Base-by-base conservation (phyloP, 2,888 invertebrate species). In the Helobdella robusta region DNA sequence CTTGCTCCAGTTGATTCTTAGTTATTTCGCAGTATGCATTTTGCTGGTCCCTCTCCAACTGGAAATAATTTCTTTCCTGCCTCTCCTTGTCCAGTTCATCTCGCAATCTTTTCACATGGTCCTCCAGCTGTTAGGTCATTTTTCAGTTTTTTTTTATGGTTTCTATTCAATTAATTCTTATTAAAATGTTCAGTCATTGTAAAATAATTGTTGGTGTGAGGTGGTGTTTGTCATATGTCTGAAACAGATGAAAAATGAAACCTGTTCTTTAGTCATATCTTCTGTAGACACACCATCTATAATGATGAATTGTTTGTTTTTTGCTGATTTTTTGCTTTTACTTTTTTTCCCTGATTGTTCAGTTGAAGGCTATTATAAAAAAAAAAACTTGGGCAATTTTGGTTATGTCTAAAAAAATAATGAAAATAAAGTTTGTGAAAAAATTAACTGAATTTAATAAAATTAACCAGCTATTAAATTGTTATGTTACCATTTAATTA, bases 11-110 rank as follows among this genome's bases (percentile, higher is more conserved):
- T 76, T 94, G 90, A 73, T 88, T 86, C 71, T 89, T 85, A 0
- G 92, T 89, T 64, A 94, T 91, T 80, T 94, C 93, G 94, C 94
- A 95, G 78, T 92, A 93, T 2, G 90, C 90, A 72, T 91, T 85
- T 20, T 94, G 76, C 67, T 93, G 93, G 78, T 94, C 94, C 72
- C 94, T 83, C 81, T 95, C 95, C 73, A 94, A 79, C 80, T 94
- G 94, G 75, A 92, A 94, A 78, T 88, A 94, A 79, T 94, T 94
- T 64, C 95, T 82, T 79, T 95, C 94, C 79, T 94, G 94, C 73
- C 94, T 83, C 79, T 95, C 94, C 66, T 89, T 85, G 76, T 94
- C 93, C 77, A 93, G 83, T 82, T 94, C 92, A 76, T 90, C 90
- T 77, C 89, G 86, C 25, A 93, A 85, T 73, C 86, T 85, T 59